Percentiles rank a stretch among this genome's conserved stretches.
phyloP scores from a whole-genome alignment of 2,797 vertebrate genomes.

The Lophius americanus region DNA sequence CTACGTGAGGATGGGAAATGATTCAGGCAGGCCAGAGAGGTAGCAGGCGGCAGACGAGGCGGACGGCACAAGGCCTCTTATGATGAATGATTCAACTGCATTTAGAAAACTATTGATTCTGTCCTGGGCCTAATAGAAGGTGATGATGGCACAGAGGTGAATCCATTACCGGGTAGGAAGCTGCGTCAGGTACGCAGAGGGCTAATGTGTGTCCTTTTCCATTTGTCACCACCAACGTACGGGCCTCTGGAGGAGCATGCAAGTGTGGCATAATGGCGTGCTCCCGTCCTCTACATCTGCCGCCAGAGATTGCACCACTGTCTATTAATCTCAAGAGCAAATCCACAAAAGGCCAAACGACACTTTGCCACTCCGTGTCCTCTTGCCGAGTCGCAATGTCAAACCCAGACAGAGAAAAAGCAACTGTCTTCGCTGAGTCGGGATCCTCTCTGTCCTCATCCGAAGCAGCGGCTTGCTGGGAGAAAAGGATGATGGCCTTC shows the following conservation, averaged over 20 bases:
- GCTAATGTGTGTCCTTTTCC: slow-evolving; percentile 80
- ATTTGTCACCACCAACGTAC: slow-evolving; percentile 74
- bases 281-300: slow-evolving; percentile 47
- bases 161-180: slow-evolving; percentile 79
- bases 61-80: slow-evolving; percentile 59
- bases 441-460: slow-evolving; percentile 43
- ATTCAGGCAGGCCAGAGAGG: slow-evolving; percentile 45
- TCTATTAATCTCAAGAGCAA: slow-evolving; percentile 66
- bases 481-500: slow-evolving; percentile 30
- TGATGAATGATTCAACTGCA: slow-evolving; percentile 78
- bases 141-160: slow-evolving; percentile 81
- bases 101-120: slow-evolving; percentile 84
- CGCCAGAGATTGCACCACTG: slow-evolving; percentile 34
- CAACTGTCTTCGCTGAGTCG: slow-evolving; percentile 37
- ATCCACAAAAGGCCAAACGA: slow-evolving; percentile 36
- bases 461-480: slow-evolving; percentile 26
- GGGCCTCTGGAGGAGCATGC: slow-evolving; percentile 48
- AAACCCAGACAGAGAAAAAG: slow-evolving; percentile 25
- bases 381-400: slow-evolving; percentile 44
- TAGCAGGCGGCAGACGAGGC: slow-evolving; percentile 53
- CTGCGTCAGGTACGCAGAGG: slow-evolving; percentile 63
- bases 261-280: slow-evolving; percentile 37
- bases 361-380: slow-evolving; percentile 12
- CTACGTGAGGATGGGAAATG: slow-evolving; percentile 46
- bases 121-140: slow-evolving; percentile 76